These are phyloP conservation scores for Ephialtes manifestator DNA, from an alignment of 2,888 invertebrate genomes.

Conservation along the genomic window DNA sequence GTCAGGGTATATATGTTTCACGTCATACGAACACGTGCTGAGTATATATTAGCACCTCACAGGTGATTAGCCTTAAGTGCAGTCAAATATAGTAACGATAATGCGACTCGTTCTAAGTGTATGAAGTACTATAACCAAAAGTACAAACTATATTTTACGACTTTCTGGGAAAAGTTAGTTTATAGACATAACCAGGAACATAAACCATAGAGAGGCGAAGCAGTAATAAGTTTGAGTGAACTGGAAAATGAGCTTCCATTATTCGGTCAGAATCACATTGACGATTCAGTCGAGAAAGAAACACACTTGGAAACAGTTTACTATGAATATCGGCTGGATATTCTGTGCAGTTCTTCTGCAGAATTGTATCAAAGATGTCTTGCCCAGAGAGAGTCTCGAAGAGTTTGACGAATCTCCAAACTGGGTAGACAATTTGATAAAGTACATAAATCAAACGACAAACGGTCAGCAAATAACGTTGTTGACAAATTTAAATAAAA, in stretches of 20 bases:
- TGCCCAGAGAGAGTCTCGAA: not conserved
- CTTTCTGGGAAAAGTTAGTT: not conserved
- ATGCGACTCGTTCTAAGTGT: not conserved
- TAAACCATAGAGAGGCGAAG: not conserved
- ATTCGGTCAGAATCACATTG: slow-evolving; percentile 6
- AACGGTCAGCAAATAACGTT: slow-evolving; percentile 31
- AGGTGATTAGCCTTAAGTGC: not conserved
- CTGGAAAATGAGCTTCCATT: not conserved
- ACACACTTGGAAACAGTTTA: not conserved
- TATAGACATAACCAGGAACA: not conserved
- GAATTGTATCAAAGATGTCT: not conserved
- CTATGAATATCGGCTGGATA: slow-evolving; percentile 19
- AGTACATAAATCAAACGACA: not conserved
- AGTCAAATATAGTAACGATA: not conserved
- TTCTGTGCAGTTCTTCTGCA: not conserved
- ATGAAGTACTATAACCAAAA: not conserved
- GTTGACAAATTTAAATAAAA: not conserved
- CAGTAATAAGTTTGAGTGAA: slow-evolving; percentile 26
- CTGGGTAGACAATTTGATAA: slow-evolving; percentile 29
- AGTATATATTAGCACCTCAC: too few relatives aligned
- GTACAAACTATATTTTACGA: not conserved
- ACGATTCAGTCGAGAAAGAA: not conserved
- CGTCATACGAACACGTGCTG: too few relatives aligned
- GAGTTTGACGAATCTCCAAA: not conserved
- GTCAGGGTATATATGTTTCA: too few relatives aligned